Conservation (phyloP, 2,797 vertebrate species). For the Ataeniobius toweri region DNA sequence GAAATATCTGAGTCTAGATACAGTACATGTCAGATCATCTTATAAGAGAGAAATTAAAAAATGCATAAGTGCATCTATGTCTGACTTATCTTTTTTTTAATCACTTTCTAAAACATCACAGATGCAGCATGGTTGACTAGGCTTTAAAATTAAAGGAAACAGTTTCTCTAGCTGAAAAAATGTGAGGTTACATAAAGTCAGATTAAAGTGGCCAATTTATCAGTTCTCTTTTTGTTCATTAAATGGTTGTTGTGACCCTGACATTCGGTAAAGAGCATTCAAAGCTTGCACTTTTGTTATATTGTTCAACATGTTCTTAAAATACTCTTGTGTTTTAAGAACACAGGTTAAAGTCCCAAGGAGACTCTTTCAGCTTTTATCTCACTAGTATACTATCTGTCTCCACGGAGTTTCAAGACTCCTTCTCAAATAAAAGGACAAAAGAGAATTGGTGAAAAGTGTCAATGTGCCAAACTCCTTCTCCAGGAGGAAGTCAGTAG, state of each 20-base stretch:
- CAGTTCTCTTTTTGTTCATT: background rate
- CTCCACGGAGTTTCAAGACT: background rate
- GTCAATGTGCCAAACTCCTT: slow-evolving; percentile 15
- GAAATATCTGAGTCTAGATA: no score
- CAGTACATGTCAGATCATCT: no score
- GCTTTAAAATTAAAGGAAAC: background rate
- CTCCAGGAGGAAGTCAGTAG: slow-evolving; percentile 2
- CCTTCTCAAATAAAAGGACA: background rate
- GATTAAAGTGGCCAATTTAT: background rate
- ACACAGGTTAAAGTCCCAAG: background rate
- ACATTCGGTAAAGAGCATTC: background rate
- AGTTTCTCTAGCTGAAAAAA: background rate
- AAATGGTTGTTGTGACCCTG: background rate
- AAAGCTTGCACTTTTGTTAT: background rate
- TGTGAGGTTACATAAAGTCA: background rate
- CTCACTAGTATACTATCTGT: background rate
- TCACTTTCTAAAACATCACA: background rate
- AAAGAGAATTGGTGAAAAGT: slow-evolving; percentile 2
- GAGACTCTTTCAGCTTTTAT: slow-evolving; percentile 3
- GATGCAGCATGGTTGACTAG: background rate
- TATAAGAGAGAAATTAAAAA: no score
- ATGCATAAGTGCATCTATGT: background rate
- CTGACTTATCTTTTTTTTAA: background rate
- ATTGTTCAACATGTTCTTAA: background rate
- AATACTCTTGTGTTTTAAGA: background rate